phyloP scores from a whole-genome alignment of 2,888 invertebrate genomes.

The Priapulus caudatus region DNA sequence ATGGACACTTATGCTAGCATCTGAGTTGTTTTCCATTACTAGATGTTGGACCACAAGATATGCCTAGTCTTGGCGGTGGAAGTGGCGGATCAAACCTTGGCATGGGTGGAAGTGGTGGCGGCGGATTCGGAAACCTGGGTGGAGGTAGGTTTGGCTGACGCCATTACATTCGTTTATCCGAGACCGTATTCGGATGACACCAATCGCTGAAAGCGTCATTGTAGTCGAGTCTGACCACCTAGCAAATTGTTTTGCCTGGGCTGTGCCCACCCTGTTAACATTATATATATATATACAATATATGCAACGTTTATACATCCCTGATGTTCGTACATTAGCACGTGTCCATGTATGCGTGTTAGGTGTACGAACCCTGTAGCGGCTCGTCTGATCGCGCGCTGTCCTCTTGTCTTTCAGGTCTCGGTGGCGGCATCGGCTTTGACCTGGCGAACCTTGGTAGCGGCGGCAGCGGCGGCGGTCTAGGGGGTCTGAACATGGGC shows the following conservation, averaged over 20 bases:
- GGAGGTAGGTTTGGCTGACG: too few species aligned
- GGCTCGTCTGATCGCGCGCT: too few species aligned
- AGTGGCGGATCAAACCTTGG: conserved; percentile 9
- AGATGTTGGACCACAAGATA: background rate
- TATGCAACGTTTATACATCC: too few species aligned
- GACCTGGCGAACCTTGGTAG: conserved; percentile 20
- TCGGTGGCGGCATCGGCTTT: conserved; percentile 11
- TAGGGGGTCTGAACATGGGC: conserved; percentile 12
- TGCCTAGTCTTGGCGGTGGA: background rate
- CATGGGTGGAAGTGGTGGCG: conserved; percentile 10
- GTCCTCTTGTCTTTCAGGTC: too few species aligned
- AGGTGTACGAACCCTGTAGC: too few species aligned
- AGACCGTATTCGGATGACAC: too few species aligned
- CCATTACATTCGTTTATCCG: too few species aligned
- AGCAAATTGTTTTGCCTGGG: conserved; percentile 8
- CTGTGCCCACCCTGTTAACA: too few species aligned
- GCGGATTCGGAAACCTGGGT: conserved; percentile 19
- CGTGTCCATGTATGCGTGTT: too few species aligned
- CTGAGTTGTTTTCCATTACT: background rate
- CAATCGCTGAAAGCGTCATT: conserved; percentile 9
- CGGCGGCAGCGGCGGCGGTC: conserved; percentile 18
- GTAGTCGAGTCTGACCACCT: conserved; percentile 7
- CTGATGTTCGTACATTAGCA: too few species aligned
- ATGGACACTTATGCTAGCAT: background rate
- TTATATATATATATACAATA: too few species aligned